These are phyloP conservation scores for Chionoecetes opilio DNA, from an alignment of 1,140 invertebrate genomes.

Conservation along the genomic window DNA sequence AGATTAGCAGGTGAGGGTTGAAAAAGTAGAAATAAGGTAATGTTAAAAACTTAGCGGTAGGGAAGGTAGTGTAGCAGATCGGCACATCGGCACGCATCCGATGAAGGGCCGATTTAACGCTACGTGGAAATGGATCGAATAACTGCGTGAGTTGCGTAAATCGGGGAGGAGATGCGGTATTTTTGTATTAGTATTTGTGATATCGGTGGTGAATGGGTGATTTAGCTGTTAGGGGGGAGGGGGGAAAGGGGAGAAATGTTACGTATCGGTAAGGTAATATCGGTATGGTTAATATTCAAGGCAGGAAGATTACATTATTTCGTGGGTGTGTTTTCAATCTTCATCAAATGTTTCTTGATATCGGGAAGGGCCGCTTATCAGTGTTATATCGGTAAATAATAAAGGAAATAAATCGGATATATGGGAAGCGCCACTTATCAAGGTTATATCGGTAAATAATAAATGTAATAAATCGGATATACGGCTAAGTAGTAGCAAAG, in stretches of 20 bases:
- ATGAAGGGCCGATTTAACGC: conserved; percentile 13
- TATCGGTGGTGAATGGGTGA: too few relatives aligned
- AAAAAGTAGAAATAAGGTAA: too few relatives aligned
- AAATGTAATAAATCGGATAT: background rate
- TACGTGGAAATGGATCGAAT: background rate
- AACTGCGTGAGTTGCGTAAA: background rate
- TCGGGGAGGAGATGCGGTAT: background rate
- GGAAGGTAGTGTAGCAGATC: background rate
- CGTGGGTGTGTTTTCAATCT: too few relatives aligned
- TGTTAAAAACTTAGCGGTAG: background rate
- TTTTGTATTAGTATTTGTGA: background rate
- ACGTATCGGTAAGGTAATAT: too few relatives aligned
- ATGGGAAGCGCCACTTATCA: too few relatives aligned
- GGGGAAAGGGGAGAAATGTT: too few relatives aligned
- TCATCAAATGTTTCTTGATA: too few relatives aligned
- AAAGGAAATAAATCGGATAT: background rate
- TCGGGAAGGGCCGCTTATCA: too few relatives aligned
- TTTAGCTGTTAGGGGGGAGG: too few relatives aligned
- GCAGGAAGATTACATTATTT: too few relatives aligned
- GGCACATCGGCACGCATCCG: background rate
- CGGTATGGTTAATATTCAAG: too few relatives aligned
- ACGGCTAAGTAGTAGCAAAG: background rate
- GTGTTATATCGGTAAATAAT: background rate
- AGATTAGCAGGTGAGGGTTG: too few relatives aligned
- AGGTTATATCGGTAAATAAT: background rate